Evolutionary conservation across 1,140 invertebrate genomes (phyloP), one percentile per base, ranked within the genome.

Genomic region (Ooceraea biroi): DNA sequence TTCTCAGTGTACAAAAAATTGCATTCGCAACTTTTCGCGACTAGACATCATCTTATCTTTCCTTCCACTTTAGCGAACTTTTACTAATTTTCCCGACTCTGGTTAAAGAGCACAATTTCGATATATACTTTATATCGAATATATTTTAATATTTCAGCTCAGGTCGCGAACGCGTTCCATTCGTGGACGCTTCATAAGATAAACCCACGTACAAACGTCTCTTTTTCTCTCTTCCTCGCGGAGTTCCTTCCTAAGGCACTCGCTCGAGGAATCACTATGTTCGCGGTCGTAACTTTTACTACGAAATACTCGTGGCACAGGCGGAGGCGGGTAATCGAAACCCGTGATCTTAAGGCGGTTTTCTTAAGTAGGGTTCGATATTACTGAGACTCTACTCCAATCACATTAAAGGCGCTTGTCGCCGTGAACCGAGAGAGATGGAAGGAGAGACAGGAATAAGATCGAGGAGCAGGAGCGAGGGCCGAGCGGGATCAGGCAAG

Each of bases 391-490:
- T 60, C 44, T 52, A 72, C 57, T 69, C 84, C 84, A 85, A 90
- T 89, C 88, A 83, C 86, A 89, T 90, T 89, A 89, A 72, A 76
- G 52, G 52, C 66, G 68, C 36, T 36, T 57, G 41, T 85, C 74
- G 30, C 12, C 52, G 65, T 63, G 58, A 80, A 65, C 19, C 14
- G 73, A 82, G 36, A 12, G 14, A 60, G 44, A 25, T 41, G 36
- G 4, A 17, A 3, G 7, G 41, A 52, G 52, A 74, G 83, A 80
- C 50, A 41, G 44, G 50, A 68, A 83, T 25, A 66, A 57, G 68
- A 22, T 58, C 36, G 12, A n/a, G n/a, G n/a, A 60, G 36, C 60
- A 76, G 61, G 17, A 76, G 83, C 44, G 50, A 86, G 48, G 25
- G 22, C 25, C 63, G 48, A 55, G 50, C 48, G 36, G 57, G 86